Conservation (phyloP, 2,797 vertebrate genomes). For the Kryptolebias ocellatus region DNA sequence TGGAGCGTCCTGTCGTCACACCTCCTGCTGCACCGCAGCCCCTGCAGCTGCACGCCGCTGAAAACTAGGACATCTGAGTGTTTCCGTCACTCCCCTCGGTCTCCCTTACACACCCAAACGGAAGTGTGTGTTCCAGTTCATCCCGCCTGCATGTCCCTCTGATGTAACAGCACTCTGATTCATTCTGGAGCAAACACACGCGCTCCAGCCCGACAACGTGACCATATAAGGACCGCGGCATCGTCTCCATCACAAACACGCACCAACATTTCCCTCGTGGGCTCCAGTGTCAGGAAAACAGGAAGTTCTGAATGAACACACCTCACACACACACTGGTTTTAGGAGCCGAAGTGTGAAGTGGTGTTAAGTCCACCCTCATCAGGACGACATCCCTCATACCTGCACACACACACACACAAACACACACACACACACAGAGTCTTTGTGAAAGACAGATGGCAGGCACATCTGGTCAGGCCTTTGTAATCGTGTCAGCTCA, state of each 20-base stretch:
- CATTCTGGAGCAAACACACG: slow-evolving; percentile 69
- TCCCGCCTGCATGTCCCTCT: slow-evolving; percentile 65
- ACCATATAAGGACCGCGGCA: slow-evolving; percentile 73
- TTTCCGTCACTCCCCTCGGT: slow-evolving; percentile 36
- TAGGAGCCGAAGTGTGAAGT: slow-evolving; percentile 2
- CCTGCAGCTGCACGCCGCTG: slow-evolving; percentile 62
- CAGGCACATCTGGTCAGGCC: slow-evolving; percentile 70
- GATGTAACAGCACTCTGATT: slow-evolving; percentile 80
- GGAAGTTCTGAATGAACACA: slow-evolving; percentile 58
- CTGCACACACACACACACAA: slow-evolving; percentile 9
- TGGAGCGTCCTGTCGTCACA: slow-evolving; percentile 14
- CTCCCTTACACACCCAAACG: slow-evolving; percentile 41
- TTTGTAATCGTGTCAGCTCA: slow-evolving; percentile 68
- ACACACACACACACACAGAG: slow-evolving; percentile 19
- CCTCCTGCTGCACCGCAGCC: slow-evolving; percentile 47
- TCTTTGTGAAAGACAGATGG: slow-evolving; percentile 65
- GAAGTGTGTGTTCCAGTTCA: slow-evolving; percentile 74
- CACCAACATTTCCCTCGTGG: slow-evolving; percentile 62
- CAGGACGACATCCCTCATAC: slow-evolving; percentile 15
- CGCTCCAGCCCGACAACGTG: slow-evolving; percentile 61
- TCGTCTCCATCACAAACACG: slow-evolving; percentile 54
- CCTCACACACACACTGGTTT: background rate
- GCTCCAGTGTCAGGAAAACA: slow-evolving; percentile 50
- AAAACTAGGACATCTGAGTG: slow-evolving; percentile 73
- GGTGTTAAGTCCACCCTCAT: slow-evolving; percentile 26